Percentiles rank a stretch among this genome's conserved stretches.
Conservation (phyloP, 2,113 vertebrate species). For the Corynorhinus townsendii region DNA sequence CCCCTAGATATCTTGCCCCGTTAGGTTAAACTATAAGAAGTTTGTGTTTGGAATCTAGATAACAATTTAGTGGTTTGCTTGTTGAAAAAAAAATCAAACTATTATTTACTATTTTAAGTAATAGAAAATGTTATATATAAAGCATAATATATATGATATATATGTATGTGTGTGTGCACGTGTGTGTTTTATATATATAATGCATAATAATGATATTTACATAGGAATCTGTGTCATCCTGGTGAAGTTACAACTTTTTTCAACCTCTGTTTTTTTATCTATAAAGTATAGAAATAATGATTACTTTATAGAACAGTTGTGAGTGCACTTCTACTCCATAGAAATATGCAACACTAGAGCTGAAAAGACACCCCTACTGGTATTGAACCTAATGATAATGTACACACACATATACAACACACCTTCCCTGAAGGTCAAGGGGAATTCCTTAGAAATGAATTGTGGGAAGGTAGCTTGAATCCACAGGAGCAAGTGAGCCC, state of each 20-base stretch:
- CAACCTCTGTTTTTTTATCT: neutral
- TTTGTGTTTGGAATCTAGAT: neutral
- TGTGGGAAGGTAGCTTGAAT: neutral
- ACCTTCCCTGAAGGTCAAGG: neutral
- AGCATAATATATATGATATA: neutral
- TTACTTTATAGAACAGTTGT: neutral
- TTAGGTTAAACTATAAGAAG: neutral
- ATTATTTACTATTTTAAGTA: conserved; percentile 1
- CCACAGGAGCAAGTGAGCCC: neutral
- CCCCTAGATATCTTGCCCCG: neutral
- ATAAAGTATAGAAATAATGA: neutral
- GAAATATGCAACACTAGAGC: neutral
- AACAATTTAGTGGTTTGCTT: neutral
- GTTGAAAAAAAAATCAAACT: neutral
- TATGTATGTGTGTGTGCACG: neutral
- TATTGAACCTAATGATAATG: neutral
- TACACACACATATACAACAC: neutral
- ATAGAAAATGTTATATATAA: neutral
- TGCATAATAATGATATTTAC: neutral
- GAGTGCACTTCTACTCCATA: neutral
- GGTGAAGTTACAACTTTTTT: neutral
- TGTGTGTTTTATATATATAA: neutral
- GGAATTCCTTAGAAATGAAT: neutral
- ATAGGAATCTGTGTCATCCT: neutral
- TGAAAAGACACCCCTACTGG: neutral